Percentiles rank a stretch among this genome's conserved stretches.
phyloP scores from a whole-genome alignment of 2,888 invertebrate genomes.

The Alsophila aescularia region DNA sequence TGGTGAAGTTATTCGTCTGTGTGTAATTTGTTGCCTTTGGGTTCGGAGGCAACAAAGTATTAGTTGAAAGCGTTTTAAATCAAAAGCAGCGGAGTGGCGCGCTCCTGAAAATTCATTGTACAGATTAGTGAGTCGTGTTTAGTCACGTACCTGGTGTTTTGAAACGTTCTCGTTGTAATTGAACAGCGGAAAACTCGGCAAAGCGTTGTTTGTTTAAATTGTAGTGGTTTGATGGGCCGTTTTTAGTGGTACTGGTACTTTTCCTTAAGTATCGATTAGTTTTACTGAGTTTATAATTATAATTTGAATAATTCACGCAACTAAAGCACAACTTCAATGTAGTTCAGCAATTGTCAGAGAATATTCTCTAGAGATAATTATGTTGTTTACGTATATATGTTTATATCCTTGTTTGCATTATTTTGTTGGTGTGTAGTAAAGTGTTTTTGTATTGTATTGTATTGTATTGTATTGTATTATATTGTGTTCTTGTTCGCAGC shows the following conservation, averaged over 20 bases:
- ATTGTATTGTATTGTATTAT: too few species aligned
- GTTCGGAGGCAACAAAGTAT: slow-evolving; percentile 47
- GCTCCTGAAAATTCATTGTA: slow-evolving; percentile 62
- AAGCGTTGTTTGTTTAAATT: slow-evolving; percentile 19
- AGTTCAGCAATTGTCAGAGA: too few species aligned
- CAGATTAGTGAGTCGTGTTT: slow-evolving; percentile 65
- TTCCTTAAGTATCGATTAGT: too few species aligned
- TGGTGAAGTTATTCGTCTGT: slow-evolving; percentile 40
- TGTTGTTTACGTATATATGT: too few species aligned
- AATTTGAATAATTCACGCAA: too few species aligned
- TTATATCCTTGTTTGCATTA: too few species aligned
- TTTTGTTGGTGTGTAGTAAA: too few species aligned
- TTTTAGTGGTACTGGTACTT: not conserved
- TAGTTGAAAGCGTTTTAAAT: slow-evolving; percentile 49
- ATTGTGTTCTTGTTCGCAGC: too few species aligned
- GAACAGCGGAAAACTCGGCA: slow-evolving; percentile 27
- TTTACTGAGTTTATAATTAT: too few species aligned
- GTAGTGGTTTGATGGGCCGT: not conserved
- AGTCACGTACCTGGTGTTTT: slow-evolving; percentile 63
- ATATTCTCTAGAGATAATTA: too few species aligned
- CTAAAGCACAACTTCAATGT: too few species aligned
- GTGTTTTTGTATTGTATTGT: too few species aligned
- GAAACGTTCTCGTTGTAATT: slow-evolving; percentile 44
- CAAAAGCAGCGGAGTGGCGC: slow-evolving; percentile 54
- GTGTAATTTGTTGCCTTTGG: slow-evolving; percentile 46